A percentile compares a stretch with the other conserved stretches of the same genome.
Evolutionary conservation across 2,113 vertebrate species (phyloP).

Genomic region (Vicugna pacos): DNA sequence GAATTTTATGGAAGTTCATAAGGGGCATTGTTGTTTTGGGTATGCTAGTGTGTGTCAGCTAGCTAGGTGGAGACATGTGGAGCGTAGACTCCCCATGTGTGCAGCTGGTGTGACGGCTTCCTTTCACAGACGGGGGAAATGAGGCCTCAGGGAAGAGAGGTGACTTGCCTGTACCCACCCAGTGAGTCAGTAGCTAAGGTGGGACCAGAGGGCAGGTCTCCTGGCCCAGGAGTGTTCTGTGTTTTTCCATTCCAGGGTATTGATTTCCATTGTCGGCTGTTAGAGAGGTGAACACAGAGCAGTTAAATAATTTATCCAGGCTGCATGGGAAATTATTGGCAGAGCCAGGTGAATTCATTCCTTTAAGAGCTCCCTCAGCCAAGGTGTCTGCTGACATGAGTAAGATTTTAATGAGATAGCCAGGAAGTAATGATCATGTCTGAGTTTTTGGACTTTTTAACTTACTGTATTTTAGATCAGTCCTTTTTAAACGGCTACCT

Average conservation of each 20-base stretch:
- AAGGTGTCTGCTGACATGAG: background rate
- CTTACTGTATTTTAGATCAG: conserved; percentile 29
- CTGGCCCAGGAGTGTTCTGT: background rate
- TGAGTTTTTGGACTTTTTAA: background rate
- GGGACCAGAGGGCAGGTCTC: background rate
- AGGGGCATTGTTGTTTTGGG: background rate
- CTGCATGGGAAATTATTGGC: background rate
- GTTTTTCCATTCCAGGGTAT: background rate
- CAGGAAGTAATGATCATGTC: background rate
- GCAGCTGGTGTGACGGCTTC: background rate
- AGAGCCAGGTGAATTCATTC: background rate
- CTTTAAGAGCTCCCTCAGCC: background rate
- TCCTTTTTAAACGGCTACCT: background rate
- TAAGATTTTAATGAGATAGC: conserved; percentile 24
- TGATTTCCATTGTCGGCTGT: background rate
- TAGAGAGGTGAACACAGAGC: background rate
- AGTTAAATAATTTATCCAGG: background rate
- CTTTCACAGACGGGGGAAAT: background rate
- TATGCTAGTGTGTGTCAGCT: background rate
- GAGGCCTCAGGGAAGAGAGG: background rate
- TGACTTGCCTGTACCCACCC: background rate
- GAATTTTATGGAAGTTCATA: conserved; percentile 30
- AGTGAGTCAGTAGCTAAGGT: conserved; percentile 1
- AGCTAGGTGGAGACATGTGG: background rate
- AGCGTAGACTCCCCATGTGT: background rate